These are phyloP conservation scores for Syngnathus scovelli DNA, from an alignment of 2,113 vertebrate genomes.

Conservation along the genomic window DNA sequence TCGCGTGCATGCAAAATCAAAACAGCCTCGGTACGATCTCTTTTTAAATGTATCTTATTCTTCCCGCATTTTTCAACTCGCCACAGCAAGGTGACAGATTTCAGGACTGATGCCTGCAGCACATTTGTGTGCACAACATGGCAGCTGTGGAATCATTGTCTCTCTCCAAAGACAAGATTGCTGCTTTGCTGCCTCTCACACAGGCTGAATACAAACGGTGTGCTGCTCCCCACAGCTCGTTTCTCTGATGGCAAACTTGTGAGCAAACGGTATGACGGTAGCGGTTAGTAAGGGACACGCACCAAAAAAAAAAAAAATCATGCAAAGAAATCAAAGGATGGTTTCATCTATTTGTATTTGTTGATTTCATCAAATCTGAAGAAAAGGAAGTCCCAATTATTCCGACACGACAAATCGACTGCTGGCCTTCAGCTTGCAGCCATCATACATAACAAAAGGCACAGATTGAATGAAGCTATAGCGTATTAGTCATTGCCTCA, in stretches of 20 bases:
- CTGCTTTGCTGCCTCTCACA: conserved; percentile 56
- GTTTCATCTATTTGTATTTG: conserved; percentile 27
- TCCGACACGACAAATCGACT: conserved; percentile 26
- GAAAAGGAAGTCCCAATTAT: conserved; percentile 36
- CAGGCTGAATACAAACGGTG: conserved; percentile 60
- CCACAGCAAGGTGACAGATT: conserved; percentile 37
- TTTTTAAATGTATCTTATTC: neutral
- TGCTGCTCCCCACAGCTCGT: conserved; percentile 49
- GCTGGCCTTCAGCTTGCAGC: conserved; percentile 30
- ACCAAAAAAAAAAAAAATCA: conserved; percentile 12
- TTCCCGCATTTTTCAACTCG: conserved; percentile 27
- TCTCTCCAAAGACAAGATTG: conserved; percentile 58
- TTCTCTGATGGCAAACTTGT: conserved; percentile 47
- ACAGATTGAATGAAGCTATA: conserved; percentile 9
- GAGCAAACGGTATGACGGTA: conserved; percentile 35
- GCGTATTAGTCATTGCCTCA: conserved; percentile 1
- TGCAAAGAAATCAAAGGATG: conserved; percentile 36
- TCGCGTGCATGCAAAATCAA: conserved; percentile 16
- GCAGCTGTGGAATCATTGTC: conserved; percentile 58
- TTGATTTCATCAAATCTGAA: conserved; percentile 44
- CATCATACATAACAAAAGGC: conserved; percentile 19
- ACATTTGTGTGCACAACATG: conserved; percentile 58
- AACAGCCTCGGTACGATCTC: neutral
- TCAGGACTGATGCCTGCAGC: conserved; percentile 28
- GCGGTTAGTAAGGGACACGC: no score